Evolutionary conservation across 2,888 invertebrate genomes (phyloP).

Genomic region (Drosophila recens): DNA sequence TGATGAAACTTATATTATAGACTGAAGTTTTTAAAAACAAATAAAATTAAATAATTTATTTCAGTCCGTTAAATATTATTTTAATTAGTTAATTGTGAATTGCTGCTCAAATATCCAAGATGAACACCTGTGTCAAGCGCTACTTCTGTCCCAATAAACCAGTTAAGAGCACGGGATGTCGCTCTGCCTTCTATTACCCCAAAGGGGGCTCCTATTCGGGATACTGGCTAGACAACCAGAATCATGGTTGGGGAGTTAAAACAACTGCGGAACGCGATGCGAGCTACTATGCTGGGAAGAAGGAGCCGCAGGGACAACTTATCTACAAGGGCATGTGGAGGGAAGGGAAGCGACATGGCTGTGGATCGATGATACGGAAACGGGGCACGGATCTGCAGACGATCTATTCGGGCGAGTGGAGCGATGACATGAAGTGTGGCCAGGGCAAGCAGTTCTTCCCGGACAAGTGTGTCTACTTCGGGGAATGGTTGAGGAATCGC

Average conservation of each 20-base stretch:
- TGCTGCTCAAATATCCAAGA: slow-evolving; percentile 4
- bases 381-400: slow-evolving; percentile 67
- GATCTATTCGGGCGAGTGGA: slow-evolving; percentile 83
- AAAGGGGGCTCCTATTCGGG: slow-evolving; percentile 79
- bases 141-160: slow-evolving; percentile 64
- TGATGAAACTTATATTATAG: background rate
- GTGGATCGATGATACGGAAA: slow-evolving; percentile 79
- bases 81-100: background rate
- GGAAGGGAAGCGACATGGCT: slow-evolving; percentile 78
- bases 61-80: background rate
- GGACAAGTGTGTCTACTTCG: slow-evolving; percentile 81
- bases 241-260: slow-evolving; percentile 79
- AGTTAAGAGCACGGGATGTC: slow-evolving; percentile 68
- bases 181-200: slow-evolving; percentile 74
- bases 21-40: background rate
- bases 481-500: slow-evolving; percentile 80
- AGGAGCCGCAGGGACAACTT: slow-evolving; percentile 64
- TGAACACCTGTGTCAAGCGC: slow-evolving; percentile 62
- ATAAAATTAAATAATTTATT: background rate
- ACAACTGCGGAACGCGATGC: slow-evolving; percentile 40
- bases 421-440: slow-evolving; percentile 79
- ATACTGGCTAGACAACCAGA: slow-evolving; percentile 73
- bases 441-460: slow-evolving; percentile 83
- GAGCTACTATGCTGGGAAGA: slow-evolving; percentile 51
- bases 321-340: slow-evolving; percentile 83